Evolutionary conservation across 1,140 invertebrate species (phyloP).

Genomic region (Tyrophagus putrescentiae): DNA sequence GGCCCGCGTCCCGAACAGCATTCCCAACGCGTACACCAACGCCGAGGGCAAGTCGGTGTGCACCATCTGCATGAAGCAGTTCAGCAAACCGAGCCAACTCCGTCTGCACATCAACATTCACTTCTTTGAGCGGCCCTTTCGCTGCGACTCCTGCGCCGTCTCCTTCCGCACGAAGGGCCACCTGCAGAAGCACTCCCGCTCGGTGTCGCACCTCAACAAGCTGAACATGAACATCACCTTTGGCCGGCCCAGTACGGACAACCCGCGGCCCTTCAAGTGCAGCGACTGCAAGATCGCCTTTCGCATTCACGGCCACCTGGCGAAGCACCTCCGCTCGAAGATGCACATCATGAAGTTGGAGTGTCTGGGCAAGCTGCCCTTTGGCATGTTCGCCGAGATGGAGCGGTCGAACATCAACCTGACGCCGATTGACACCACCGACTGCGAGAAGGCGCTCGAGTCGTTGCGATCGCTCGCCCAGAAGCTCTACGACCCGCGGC

Average conservation of each 20-base stretch:
- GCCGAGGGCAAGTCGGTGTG: slow-evolving; percentile 63
- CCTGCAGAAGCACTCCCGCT: slow-evolving; percentile 75
- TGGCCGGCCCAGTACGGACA: slow-evolving; percentile 62
- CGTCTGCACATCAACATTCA: slow-evolving; percentile 87
- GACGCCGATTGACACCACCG: slow-evolving; percentile 81
- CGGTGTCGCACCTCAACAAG: slow-evolving; percentile 77
- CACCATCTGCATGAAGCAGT: slow-evolving; percentile 73
- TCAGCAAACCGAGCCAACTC: slow-evolving; percentile 73
- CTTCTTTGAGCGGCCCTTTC: slow-evolving; percentile 78
- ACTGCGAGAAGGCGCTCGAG: slow-evolving; percentile 77
- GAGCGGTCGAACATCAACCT: slow-evolving; percentile 74
- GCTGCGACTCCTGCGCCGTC: slow-evolving; percentile 75
- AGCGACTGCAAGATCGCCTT: slow-evolving; percentile 89
- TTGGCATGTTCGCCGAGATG: slow-evolving; percentile 87
- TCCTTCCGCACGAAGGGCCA: slow-evolving; percentile 81
- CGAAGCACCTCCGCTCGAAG: slow-evolving; percentile 89
- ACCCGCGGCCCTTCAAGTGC: slow-evolving; percentile 86
- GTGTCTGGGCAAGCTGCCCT: slow-evolving; percentile 77
- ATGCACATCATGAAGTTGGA: slow-evolving; percentile 92
- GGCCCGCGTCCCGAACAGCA: not conserved
- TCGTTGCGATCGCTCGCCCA: slow-evolving; percentile 65
- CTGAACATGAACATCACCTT: slow-evolving; percentile 68
- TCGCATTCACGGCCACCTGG: slow-evolving; percentile 83
- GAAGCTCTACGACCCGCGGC: slow-evolving; percentile 51
- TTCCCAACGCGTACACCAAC: not conserved